These are phyloP conservation scores for Dolichomitus sp. DNA, from an alignment of 2,888 invertebrate genomes.

Conservation along the genomic window DNA sequence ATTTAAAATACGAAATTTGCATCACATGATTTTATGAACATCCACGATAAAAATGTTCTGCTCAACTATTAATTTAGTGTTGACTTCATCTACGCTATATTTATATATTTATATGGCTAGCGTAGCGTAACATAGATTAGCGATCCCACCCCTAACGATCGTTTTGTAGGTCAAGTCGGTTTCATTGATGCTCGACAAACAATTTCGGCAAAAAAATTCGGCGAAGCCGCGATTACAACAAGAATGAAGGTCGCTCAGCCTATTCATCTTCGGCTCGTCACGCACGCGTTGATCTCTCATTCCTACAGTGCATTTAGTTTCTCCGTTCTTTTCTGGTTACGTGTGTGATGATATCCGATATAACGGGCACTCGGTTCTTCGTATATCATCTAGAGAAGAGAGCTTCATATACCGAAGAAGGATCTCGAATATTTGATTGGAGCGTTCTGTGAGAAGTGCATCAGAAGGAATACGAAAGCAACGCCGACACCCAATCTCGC, in stretches of 20 bases:
- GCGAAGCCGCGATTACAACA: background rate
- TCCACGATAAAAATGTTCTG: no score
- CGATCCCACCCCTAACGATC: background rate
- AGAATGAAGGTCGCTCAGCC: background rate
- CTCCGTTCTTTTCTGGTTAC: conserved; percentile 41
- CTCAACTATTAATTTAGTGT: no score
- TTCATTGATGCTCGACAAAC: background rate
- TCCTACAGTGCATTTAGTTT: conserved; percentile 34
- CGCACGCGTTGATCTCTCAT: conserved; percentile 32
- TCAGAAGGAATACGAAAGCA: conserved; percentile 54
- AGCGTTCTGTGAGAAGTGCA: conserved; percentile 68
- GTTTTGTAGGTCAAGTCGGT: background rate
- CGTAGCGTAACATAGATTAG: background rate
- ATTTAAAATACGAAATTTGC: no score
- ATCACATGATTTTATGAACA: no score
- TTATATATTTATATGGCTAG: background rate
- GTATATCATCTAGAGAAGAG: conserved; percentile 30
- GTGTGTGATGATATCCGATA: conserved; percentile 47
- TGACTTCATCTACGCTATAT: no score
- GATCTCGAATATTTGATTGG: conserved; percentile 74
- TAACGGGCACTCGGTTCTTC: conserved; percentile 60
- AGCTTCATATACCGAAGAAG: conserved; percentile 21
- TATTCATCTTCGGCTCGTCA: background rate
- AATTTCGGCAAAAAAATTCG: background rate
- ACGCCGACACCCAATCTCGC: conserved; percentile 61